A percentile compares a stretch with the other conserved stretches of the same genome.
These are phyloP conservation scores for Delia radicum DNA, from an alignment of 1,140 invertebrate species.

Conservation along the genomic window DNA sequence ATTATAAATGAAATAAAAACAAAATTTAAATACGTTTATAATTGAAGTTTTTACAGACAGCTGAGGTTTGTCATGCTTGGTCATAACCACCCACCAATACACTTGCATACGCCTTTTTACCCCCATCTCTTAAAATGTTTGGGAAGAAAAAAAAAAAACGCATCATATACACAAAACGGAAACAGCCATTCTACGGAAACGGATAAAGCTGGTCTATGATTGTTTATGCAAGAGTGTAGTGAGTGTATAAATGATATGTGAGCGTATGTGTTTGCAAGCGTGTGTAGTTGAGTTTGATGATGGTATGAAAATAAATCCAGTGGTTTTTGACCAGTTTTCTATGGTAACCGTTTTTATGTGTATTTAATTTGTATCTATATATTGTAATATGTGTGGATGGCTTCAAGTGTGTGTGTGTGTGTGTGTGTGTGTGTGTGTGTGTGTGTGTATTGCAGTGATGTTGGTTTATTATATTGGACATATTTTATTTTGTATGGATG, in stretches of 20 bases:
- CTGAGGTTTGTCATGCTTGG: slow-evolving; percentile 24
- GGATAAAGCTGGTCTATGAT: neutral
- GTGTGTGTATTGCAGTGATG: neutral
- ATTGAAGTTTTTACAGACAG: slow-evolving; percentile 25
- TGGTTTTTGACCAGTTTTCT: slow-evolving; percentile 3
- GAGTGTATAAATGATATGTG: too few species aligned
- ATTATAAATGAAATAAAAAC: neutral
- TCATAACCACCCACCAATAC: neutral
- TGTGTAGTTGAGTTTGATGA: slow-evolving; percentile 11
- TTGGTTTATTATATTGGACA: neutral
- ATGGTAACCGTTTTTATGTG: neutral
- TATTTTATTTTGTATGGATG: neutral
- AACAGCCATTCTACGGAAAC: slow-evolving; percentile 5
- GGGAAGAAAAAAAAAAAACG: neutral
- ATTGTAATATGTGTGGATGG: neutral
- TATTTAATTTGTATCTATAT: neutral
- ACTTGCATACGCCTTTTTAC: neutral
- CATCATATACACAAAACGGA: neutral
- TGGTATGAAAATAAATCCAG: neutral
- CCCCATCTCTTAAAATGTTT: too few species aligned
- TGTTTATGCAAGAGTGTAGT: neutral
- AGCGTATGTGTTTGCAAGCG: neutral
- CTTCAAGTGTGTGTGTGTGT: neutral
- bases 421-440: neutral
- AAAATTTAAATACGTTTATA: slow-evolving; percentile 21